These are phyloP conservation scores for Sardina pilchardus DNA, from an alignment of 2,113 vertebrate genomes.

Conservation along the genomic window DNA sequence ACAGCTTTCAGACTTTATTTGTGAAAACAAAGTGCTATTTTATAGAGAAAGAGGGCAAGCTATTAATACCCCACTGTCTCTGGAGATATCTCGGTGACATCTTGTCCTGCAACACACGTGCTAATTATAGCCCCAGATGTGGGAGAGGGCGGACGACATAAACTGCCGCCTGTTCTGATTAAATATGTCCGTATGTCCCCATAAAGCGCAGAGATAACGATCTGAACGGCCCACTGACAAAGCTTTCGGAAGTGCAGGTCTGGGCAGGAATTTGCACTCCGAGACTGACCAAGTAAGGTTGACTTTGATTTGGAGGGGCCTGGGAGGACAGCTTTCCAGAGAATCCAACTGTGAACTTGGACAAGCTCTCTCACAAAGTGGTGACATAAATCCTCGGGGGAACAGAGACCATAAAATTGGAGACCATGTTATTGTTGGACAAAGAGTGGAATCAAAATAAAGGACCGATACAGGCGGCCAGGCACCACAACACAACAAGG, in stretches of 20 bases:
- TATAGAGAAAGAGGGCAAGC: not conserved
- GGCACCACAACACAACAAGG: not conserved
- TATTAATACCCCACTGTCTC: slow-evolving; percentile 5
- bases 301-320: not conserved
- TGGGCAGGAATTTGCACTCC: slow-evolving; percentile 23
- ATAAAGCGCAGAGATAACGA: slow-evolving; percentile 18
- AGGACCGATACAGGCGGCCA: not conserved
- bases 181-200: not conserved
- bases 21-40: not conserved
- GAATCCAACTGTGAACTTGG: slow-evolving; percentile 30
- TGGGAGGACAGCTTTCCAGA: slow-evolving; percentile 12
- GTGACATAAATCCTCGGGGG: slow-evolving; percentile 26
- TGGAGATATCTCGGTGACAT: slow-evolving; percentile 2
- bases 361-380: slow-evolving; percentile 28
- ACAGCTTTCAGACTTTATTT: not conserved
- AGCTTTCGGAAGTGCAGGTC: slow-evolving; percentile 18
- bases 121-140: slow-evolving; percentile 5
- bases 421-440: not conserved
- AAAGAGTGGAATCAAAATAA: slow-evolving; percentile 12
- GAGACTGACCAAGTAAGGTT: slow-evolving; percentile 42
- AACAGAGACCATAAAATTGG: slow-evolving; percentile 14
- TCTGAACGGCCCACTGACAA: not conserved
- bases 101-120: slow-evolving; percentile 12
- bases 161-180: not conserved
- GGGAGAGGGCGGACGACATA: not conserved